Percentiles rank a stretch among this genome's conserved stretches.
Conservation (phyloP, 2,888 invertebrate species). For the Dyspetes luteomarginatus region DNA sequence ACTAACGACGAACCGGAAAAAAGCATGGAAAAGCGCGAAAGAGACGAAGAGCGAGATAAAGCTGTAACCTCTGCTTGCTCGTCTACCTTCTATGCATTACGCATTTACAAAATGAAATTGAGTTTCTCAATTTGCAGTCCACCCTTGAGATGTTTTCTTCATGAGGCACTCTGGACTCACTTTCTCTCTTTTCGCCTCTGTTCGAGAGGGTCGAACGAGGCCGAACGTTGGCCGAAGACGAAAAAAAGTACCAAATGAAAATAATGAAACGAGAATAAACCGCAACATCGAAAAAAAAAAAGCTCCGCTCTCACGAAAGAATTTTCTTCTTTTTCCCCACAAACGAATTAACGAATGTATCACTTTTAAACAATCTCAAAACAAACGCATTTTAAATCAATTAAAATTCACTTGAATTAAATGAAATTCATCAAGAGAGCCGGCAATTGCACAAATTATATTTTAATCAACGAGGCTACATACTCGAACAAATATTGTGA, state of each 20-base stretch:
- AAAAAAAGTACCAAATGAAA: constrained; percentile 33
- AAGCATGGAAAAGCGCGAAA: constrained; percentile 3
- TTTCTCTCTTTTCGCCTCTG: not conserved
- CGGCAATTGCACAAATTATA: no score
- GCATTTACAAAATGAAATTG: constrained; percentile 78
- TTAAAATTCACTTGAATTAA: no score
- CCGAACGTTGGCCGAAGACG: not conserved
- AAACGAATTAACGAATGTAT: constrained; percentile 28
- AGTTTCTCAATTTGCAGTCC: constrained; percentile 72
- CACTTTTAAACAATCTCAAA: no score
- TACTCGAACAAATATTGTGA: no score
- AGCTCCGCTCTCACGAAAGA: not conserved
- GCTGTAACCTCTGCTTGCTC: constrained; percentile 31
- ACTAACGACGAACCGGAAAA: constrained; percentile 12
- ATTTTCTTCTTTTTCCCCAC: constrained; percentile 6
- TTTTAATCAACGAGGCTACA: no score
- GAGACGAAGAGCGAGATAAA: constrained; percentile 38
- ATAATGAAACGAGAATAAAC: constrained; percentile 42
- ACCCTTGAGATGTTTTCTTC: constrained; percentile 70
- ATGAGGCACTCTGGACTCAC: constrained; percentile 64
- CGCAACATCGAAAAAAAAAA: constrained; percentile 16
- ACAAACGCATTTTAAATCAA: no score
- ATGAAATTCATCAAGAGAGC: no score
- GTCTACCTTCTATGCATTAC: constrained; percentile 69
- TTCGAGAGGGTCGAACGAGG: not conserved